Conservation (phyloP, 2,888 invertebrate species). For the Hirtodrosophila confusa region DNA sequence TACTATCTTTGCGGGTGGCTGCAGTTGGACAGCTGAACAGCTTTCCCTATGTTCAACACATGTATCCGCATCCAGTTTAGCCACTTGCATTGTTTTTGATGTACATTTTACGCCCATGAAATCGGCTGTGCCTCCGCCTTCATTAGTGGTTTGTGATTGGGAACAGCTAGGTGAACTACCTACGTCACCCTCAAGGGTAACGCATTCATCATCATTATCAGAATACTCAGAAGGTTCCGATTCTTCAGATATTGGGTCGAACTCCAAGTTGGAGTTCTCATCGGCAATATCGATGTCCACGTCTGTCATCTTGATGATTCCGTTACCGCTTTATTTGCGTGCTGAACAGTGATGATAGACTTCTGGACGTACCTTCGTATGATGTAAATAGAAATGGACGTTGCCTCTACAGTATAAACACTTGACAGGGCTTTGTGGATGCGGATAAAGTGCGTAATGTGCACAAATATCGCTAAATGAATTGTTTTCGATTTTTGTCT, state of each 20-base stretch:
- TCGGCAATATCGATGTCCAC: constrained; percentile 46
- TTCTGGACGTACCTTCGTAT: constrained; percentile 40
- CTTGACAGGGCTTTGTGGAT: constrained; percentile 49
- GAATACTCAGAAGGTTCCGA: constrained; percentile 81
- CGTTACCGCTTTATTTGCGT: constrained; percentile 52
- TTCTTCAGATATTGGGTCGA: constrained; percentile 48
- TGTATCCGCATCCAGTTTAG: not conserved
- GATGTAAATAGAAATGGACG: constrained; percentile 71
- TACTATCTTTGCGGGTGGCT: constrained; percentile 10
- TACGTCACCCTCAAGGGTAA: constrained; percentile 8
- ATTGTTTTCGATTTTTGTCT: constrained; percentile 54
- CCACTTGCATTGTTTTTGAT: not conserved
- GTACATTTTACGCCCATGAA: not conserved
- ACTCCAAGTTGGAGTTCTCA: constrained; percentile 4
- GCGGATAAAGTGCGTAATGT: constrained; percentile 73
- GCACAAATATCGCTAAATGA: constrained; percentile 77
- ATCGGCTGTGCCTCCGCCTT: not conserved
- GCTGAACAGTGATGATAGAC: constrained; percentile 81
- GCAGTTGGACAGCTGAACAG: not conserved
- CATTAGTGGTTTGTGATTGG: not conserved
- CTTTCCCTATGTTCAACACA: not conserved
- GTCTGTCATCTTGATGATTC: constrained; percentile 38
- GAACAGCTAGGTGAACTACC: constrained; percentile 11
- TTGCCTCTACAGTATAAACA: constrained; percentile 81
- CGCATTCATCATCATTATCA: constrained; percentile 66